phyloP scores from a whole-genome alignment of 1,140 invertebrate genomes.

The Apocrypta bakeri region DNA sequence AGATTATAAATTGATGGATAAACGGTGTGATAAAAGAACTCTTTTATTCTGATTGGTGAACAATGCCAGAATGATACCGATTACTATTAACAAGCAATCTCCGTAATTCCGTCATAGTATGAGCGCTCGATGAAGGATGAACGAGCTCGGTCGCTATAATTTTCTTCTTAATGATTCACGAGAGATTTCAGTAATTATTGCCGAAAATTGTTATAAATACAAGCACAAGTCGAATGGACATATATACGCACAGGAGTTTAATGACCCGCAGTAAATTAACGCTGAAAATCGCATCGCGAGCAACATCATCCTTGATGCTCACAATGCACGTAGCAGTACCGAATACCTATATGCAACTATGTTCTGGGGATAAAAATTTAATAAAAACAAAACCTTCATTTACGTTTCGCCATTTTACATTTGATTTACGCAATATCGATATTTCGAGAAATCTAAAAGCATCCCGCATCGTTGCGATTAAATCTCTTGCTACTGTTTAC shows the following conservation, averaged over 20 bases:
- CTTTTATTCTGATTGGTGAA: background rate
- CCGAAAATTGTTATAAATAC: background rate
- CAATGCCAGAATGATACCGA: slow-evolving; percentile 26
- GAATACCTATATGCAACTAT: too few relatives aligned
- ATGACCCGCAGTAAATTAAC: too few relatives aligned
- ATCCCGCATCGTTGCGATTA: background rate
- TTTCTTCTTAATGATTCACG: background rate
- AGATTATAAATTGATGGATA: slow-evolving; percentile 27
- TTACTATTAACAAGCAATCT: slow-evolving; percentile 27
- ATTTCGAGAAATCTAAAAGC: background rate
- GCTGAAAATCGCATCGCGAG: too few relatives aligned
- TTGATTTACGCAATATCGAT: too few relatives aligned
- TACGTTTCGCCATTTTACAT: too few relatives aligned
- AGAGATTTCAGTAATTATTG: background rate
- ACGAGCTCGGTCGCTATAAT: background rate
- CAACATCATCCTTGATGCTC: too few relatives aligned
- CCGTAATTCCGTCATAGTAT: slow-evolving; percentile 4
- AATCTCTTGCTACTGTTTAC: background rate
- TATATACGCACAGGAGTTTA: too few relatives aligned
- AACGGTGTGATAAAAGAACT: background rate
- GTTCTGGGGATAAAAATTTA: too few relatives aligned
- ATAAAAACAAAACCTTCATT: too few relatives aligned
- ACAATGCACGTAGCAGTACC: too few relatives aligned
- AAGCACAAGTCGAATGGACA: too few relatives aligned
- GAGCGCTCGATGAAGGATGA: slow-evolving; percentile 2